A percentile compares a stretch with the other conserved stretches of the same genome.
Evolutionary conservation across 2,888 invertebrate species (phyloP).

Genomic region (Malthinus flaveolus): DNA sequence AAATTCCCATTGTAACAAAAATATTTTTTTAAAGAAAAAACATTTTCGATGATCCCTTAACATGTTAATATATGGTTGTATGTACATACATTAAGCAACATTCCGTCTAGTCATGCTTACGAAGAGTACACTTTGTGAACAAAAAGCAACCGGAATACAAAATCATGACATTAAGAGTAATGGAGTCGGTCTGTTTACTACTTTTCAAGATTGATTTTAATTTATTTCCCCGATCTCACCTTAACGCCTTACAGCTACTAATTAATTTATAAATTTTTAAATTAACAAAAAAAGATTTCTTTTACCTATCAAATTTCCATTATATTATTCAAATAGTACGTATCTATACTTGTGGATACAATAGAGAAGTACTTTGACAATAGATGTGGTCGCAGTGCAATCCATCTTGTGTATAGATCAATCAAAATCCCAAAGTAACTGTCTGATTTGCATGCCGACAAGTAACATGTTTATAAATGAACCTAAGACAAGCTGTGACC

Average conservation of each 20-base stretch:
- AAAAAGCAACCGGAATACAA: constrained; percentile 29
- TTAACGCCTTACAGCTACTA: neutral
- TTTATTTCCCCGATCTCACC: constrained; percentile 18
- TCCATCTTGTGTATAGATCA: constrained; percentile 57
- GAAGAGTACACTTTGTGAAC: constrained; percentile 32
- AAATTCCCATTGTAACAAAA: too few species aligned
- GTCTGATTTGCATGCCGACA: constrained; percentile 57
- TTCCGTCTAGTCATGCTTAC: constrained; percentile 33
- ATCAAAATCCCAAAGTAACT: constrained; percentile 54
- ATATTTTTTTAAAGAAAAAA: constrained; percentile 8
- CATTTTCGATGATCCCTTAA: constrained; percentile 22
- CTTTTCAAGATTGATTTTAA: constrained; percentile 29
- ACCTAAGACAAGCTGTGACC: constrained; percentile 50
- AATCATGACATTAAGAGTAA: constrained; percentile 31
- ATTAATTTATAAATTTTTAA: neutral
- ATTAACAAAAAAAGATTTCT: constrained; percentile 13
- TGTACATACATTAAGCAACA: constrained; percentile 28
- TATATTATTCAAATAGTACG: constrained; percentile 24
- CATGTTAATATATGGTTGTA: constrained; percentile 28
- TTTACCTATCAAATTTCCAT: constrained; percentile 21
- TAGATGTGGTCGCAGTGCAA: constrained; percentile 50
- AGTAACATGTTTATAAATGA: constrained; percentile 57
- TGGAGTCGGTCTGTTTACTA: constrained; percentile 30
- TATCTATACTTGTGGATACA: constrained; percentile 38
- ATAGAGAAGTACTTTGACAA: constrained; percentile 46